Evolutionary conservation across 2,797 vertebrate species (phyloP).

Genomic region (Crocidura indochinensis): DNA sequence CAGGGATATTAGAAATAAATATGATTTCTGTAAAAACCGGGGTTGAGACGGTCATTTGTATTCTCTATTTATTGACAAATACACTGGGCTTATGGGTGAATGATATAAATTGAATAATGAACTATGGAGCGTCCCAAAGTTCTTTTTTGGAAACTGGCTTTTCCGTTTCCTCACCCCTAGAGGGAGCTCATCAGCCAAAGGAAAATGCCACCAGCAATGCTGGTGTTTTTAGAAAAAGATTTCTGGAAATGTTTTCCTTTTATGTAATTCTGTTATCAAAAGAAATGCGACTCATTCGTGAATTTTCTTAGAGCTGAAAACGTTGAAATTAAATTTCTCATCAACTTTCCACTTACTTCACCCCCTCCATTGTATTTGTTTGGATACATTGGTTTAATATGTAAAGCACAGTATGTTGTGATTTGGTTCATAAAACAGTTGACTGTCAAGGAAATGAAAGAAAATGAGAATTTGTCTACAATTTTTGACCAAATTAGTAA

Average conservation of each 20-base stretch:
- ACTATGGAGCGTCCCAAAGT: background rate
- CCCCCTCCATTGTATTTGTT: background rate
- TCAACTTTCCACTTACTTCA: background rate
- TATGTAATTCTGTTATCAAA: slow-evolving; percentile 24
- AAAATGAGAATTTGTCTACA: background rate
- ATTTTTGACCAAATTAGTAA: background rate
- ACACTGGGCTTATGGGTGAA: background rate
- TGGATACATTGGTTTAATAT: slow-evolving; percentile 1
- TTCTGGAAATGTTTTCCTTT: slow-evolving; percentile 36
- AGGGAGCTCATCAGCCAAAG: slow-evolving; percentile 67
- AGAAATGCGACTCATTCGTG: slow-evolving; percentile 22
- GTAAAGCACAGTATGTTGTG: slow-evolving; percentile 8
- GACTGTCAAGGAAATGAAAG: background rate
- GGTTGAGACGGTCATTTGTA: background rate
- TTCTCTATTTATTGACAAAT: background rate
- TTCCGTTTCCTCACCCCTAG: slow-evolving; percentile 55
- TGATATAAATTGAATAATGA: background rate
- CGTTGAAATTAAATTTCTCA: slow-evolving; percentile 46
- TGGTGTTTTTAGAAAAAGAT: background rate
- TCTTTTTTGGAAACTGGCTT: slow-evolving; percentile 13
- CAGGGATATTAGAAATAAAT: too few relatives aligned
- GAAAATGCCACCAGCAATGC: background rate
- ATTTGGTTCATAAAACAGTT: slow-evolving; percentile 15
- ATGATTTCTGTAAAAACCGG: background rate
- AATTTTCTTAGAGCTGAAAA: background rate